phyloP scores from a whole-genome alignment of 2,797 vertebrate genomes.

The Cynodonichthys magdalenae region DNA sequence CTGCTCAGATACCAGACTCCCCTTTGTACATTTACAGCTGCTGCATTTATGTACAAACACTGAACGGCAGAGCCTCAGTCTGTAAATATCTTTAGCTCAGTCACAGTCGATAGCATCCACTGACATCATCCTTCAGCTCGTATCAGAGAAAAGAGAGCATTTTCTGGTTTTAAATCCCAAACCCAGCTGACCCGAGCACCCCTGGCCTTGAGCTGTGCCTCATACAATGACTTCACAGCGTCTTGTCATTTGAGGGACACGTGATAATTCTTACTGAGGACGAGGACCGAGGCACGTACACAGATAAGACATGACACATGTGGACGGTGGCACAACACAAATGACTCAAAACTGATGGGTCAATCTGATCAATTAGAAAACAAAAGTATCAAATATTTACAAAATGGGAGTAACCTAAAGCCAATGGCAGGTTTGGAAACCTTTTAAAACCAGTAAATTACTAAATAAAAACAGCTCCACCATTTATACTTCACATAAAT shows the following conservation, averaged over 20 bases:
- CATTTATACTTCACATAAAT: too few species aligned
- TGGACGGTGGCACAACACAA: neutral
- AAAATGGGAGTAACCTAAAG: too few species aligned
- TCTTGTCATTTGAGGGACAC: constrained; percentile 44
- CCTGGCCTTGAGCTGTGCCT: constrained; percentile 52
- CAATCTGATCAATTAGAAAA: neutral
- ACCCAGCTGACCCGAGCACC: constrained; percentile 29
- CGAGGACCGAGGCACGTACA: constrained; percentile 54
- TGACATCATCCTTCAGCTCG: constrained; percentile 74
- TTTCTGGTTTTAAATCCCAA: constrained; percentile 12
- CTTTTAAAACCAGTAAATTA: too few species aligned
- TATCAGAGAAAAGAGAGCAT: neutral
- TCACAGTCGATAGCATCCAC: constrained; percentile 59
- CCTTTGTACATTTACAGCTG: constrained; percentile 62
- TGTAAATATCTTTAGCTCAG: constrained; percentile 16
- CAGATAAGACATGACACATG: constrained; percentile 37
- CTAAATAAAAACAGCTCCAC: too few species aligned
- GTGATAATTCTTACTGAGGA: constrained; percentile 27
- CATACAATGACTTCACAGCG: constrained; percentile 27
- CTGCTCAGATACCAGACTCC: neutral
- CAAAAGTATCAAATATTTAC: neutral
- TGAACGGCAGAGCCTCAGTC: constrained; percentile 35
- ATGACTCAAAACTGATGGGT: neutral
- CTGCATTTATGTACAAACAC: constrained; percentile 80
- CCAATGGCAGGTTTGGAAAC: too few species aligned